A percentile compares a stretch with the other conserved stretches of the same genome.
These are phyloP conservation scores for Strongylocentrotus purpuratus DNA, from an alignment of 35 echinoderm and acorn worm species.

Conservation along the genomic window DNA sequence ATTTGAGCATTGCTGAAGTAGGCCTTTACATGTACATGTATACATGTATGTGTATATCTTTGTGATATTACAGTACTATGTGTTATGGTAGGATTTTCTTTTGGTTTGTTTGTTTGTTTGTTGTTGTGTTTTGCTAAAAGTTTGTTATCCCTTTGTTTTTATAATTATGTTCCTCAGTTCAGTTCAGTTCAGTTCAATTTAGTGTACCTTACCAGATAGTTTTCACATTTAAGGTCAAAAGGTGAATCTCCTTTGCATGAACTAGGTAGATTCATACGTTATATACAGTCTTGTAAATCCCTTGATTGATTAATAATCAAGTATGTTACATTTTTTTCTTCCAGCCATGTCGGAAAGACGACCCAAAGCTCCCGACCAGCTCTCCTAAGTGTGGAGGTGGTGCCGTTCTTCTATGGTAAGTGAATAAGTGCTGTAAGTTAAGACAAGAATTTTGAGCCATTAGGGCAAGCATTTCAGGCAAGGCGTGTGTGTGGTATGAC, in stretches of 20 bases:
- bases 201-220: too few species aligned
- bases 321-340: constrained; percentile 13
- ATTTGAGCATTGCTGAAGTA: neutral
- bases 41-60: neutral
- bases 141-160: too few species aligned
- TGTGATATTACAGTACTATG: too few species aligned
- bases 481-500: neutral
- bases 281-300: neutral
- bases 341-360: constrained; percentile 52
- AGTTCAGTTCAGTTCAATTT: too few species aligned
- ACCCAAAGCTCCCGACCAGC: constrained; percentile 68
- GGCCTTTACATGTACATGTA: neutral
- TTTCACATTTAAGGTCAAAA: neutral
- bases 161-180: too few species aligned
- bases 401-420: constrained; percentile 98
- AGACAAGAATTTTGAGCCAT: neutral
- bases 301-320: constrained; percentile 6
- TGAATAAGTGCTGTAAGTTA: neutral
- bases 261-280: neutral
- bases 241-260: neutral
- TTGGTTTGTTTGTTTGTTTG: neutral
- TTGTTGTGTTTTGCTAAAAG: neutral
- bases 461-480: neutral
- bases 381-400: constrained; percentile 89
- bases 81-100: too few species aligned